phyloP scores from a whole-genome alignment of 2,888 invertebrate genomes.

The Scaeva pyrastri region DNA sequence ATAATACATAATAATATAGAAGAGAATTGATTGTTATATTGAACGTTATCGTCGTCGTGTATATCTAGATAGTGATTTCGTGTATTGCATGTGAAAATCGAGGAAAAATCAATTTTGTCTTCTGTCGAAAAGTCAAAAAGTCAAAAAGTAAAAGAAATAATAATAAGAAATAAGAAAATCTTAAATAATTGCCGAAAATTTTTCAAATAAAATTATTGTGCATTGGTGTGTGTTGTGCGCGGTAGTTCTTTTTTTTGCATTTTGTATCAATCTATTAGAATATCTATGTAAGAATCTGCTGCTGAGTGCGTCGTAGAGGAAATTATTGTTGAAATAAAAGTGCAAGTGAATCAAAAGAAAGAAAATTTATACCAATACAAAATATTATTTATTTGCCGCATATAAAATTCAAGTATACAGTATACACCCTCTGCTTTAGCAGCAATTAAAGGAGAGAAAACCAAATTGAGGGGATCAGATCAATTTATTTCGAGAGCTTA shows the following conservation, averaged over 20 bases:
- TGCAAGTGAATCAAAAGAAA: constrained; percentile 1
- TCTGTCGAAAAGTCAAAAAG: constrained; percentile 38
- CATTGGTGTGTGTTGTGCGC: constrained; percentile 25
- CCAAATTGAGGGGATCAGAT: constrained; percentile 10
- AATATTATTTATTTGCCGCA: constrained; percentile 21
- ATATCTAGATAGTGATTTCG: constrained; percentile 37
- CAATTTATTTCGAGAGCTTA: constrained; percentile 32
- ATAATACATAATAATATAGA: background rate
- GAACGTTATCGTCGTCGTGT: constrained; percentile 38
- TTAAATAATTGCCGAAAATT: constrained; percentile 30
- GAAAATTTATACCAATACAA: background rate
- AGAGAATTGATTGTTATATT: constrained; percentile 47
- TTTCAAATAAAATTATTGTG: constrained; percentile 5
- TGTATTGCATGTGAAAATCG: constrained; percentile 50
- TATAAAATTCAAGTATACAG: background rate
- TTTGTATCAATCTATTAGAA: constrained; percentile 7
- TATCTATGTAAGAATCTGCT: background rate
- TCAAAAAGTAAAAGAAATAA: too few species aligned
- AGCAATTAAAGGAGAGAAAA: constrained; percentile 1
- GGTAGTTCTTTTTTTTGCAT: constrained; percentile 6
- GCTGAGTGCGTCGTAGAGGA: background rate
- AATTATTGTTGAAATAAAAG: background rate
- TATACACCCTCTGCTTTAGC: background rate
- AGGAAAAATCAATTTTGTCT: constrained; percentile 70
- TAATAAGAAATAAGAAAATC: background rate